Percentiles rank a stretch among this genome's conserved stretches.
Evolutionary conservation across 2,113 vertebrate species (phyloP).

Genomic region (Tragulus kanchil): DNA sequence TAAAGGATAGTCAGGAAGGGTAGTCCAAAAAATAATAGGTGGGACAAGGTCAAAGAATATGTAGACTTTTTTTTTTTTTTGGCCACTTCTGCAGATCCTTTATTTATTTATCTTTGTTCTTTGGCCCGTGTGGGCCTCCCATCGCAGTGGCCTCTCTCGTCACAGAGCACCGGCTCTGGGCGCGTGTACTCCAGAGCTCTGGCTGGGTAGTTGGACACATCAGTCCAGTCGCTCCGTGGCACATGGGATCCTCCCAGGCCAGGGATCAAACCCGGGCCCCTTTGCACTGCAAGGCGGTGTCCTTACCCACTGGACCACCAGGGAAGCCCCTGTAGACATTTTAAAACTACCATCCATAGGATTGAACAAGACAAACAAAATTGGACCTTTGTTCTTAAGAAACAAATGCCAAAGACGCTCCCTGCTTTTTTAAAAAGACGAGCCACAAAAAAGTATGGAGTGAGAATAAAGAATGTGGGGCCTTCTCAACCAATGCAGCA

Average conservation of each 20-base stretch:
- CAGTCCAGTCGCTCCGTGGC: too few species aligned
- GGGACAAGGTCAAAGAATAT: background rate
- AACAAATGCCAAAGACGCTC: background rate
- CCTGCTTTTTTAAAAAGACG: background rate
- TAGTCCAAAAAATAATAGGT: background rate
- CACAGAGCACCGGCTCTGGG: too few species aligned
- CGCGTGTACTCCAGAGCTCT: too few species aligned
- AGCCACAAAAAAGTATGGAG: background rate
- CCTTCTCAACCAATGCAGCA: background rate
- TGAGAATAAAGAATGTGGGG: background rate
- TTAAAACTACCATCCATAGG: background rate
- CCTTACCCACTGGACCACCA: too few species aligned
- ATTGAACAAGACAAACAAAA: background rate
- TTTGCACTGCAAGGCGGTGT: too few species aligned
- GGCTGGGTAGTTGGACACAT: too few species aligned
- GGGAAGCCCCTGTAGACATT: background rate
- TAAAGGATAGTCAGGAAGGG: slow-evolving; percentile 27
- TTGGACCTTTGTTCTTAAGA: background rate
- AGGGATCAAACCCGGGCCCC: too few species aligned
- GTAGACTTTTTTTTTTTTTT: background rate
- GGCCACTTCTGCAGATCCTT: too few species aligned
- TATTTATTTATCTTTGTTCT: too few species aligned
- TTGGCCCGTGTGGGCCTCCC: too few species aligned
- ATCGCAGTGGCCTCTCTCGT: too few species aligned
- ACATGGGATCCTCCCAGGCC: too few species aligned